Percentiles rank a stretch among this genome's conserved stretches.
Conservation (phyloP, 2,113 vertebrate species). For the Sinocyclocheilus anshuiensis region DNA sequence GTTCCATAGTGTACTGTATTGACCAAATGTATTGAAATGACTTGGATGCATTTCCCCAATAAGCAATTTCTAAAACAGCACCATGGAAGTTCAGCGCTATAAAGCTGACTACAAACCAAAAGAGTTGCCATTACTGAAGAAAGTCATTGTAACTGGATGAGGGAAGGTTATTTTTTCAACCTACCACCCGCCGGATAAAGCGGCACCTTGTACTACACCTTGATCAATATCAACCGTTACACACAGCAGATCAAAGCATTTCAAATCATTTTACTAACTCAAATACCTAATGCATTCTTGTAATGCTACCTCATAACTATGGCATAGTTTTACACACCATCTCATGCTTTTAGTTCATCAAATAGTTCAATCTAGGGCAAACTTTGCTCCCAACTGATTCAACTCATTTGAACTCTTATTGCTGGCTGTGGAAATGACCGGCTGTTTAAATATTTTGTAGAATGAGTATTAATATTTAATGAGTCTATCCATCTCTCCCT, state of each 20-base stretch:
- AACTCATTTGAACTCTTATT: conserved; percentile 51
- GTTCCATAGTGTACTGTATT: background rate
- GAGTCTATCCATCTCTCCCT: conserved; percentile 58
- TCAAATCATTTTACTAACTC: background rate
- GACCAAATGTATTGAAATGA: background rate
- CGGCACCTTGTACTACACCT: background rate
- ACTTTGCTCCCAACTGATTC: conserved; percentile 56
- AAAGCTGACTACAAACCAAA: conserved; percentile 11
- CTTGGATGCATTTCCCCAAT: conserved; percentile 10
- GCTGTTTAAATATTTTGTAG: conserved; percentile 65
- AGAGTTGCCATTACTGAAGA: conserved; percentile 2
- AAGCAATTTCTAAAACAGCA: background rate
- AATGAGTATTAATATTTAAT: conserved; percentile 62
- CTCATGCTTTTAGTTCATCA: conserved; percentile 29
- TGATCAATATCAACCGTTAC: background rate
- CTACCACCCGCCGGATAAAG: background rate
- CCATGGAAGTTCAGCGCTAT: background rate
- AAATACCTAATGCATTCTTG: background rate
- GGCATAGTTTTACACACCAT: conserved; percentile 17
- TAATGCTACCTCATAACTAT: conserved; percentile 13
- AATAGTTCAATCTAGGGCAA: conserved; percentile 54
- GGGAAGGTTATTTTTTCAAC: background rate
- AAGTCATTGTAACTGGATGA: background rate
- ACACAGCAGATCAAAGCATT: conserved; percentile 2
- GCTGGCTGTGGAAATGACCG: conserved; percentile 56